Conservation (phyloP, 2,797 vertebrate species). For the Urosaurus nigricauda region DNA sequence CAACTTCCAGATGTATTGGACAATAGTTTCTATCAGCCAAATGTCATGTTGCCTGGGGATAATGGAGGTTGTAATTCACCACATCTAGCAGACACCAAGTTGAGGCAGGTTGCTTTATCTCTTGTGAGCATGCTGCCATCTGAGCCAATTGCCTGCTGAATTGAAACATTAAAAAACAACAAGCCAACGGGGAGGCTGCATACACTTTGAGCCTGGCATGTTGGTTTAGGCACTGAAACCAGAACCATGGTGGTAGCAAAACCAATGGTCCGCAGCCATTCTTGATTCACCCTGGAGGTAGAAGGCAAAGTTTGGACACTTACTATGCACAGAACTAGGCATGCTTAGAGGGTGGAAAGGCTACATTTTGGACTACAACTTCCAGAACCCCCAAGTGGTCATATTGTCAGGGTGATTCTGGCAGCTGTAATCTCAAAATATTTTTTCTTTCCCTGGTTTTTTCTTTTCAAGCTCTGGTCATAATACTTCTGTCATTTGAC, state of each 20-base stretch:
- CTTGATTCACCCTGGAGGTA: neutral
- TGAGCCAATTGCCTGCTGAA: neutral
- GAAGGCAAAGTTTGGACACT: neutral
- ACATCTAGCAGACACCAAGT: neutral
- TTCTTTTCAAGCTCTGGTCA: no score
- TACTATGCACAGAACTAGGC: neutral
- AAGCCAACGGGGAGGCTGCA: neutral
- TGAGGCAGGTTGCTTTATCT: neutral
- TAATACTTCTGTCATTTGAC: neutral
- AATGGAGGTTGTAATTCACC: neutral
- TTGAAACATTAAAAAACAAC: neutral
- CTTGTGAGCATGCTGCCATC: neutral
- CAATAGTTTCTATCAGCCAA: no score
- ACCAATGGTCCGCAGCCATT: no score
- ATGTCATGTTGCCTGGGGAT: no score
- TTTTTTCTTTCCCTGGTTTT: no score
- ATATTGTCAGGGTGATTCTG: no score
- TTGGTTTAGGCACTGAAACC: neutral
- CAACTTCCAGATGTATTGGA: neutral
- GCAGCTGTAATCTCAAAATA: no score
- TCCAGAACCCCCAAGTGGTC: no score
- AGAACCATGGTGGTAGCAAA: neutral
- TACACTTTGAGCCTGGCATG: neutral
- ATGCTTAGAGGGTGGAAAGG: no score
- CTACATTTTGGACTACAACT: no score